phyloP scores from a whole-genome alignment of 2,797 vertebrate genomes.

The Anomalospiza imberbis region DNA sequence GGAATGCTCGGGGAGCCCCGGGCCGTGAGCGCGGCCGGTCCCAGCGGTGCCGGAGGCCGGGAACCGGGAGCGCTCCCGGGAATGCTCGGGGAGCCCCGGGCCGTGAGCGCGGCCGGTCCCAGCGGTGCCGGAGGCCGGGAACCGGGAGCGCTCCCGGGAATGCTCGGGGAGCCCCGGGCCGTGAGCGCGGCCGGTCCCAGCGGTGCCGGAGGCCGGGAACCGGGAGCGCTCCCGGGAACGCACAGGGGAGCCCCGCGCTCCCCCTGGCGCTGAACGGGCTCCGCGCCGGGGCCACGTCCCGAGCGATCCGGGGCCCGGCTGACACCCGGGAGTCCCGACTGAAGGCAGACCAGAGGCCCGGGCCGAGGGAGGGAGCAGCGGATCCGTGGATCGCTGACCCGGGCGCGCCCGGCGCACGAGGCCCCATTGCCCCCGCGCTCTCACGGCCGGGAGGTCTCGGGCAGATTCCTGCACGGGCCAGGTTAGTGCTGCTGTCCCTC shows the following conservation, averaged over 20 bases:
- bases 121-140: neutral
- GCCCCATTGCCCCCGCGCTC: accelerated
- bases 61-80: too few species aligned
- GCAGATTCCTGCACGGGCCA: accelerated
- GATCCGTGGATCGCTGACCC: accelerated
- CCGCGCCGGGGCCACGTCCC: neutral
- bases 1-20: too few species aligned
- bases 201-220: neutral
- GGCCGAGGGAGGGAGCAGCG: accelerated
- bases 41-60: neutral
- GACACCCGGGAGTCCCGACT: accelerated
- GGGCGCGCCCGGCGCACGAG: accelerated
- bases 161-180: neutral
- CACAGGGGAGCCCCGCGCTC: neutral
- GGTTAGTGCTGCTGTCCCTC: neutral
- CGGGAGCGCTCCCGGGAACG: neutral
- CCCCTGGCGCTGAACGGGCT: neutral
- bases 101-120: too few species aligned
- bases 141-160: neutral
- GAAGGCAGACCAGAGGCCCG: neutral
- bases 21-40: too few species aligned
- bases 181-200: neutral
- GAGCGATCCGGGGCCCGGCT: neutral
- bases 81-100: too few species aligned
- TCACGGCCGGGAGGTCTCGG: accelerated